Conservation (phyloP, 2,113 vertebrate species). For the Vulpes vulpes region DNA sequence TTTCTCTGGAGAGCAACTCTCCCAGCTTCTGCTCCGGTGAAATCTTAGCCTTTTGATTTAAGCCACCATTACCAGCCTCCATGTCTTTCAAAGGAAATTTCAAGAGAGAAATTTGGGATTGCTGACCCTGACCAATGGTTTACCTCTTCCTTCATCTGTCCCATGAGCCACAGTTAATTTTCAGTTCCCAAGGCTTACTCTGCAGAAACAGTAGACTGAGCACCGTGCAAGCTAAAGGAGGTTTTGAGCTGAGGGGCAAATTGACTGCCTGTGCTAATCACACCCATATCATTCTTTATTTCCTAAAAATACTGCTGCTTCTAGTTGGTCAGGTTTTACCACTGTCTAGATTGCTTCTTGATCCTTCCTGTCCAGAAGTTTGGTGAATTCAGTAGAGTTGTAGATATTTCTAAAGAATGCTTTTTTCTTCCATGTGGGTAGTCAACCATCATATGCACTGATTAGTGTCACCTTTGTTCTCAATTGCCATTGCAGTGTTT, state of each 20-base stretch:
- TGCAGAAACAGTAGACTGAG: neutral
- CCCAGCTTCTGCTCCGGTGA: neutral
- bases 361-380: neutral
- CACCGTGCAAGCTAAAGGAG: neutral
- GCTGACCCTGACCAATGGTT: neutral
- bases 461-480: constrained; percentile 25
- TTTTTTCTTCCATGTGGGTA: neutral
- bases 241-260: neutral
- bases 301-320: neutral
- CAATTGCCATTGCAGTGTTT: neutral
- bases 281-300: neutral
- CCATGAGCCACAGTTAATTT: neutral
- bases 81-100: constrained; percentile 52
- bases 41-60: constrained; percentile 59
- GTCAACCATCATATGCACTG: neutral
- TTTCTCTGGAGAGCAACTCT: constrained; percentile 37
- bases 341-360: neutral
- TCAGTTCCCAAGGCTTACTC: neutral
- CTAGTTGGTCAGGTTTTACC: neutral
- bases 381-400: neutral
- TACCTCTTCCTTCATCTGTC: constrained; percentile 57
- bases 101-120: constrained; percentile 11
- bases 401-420: neutral
- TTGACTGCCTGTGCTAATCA: neutral
- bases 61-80: neutral